Evolutionary conservation across 2,888 invertebrate genomes (phyloP), one percentile per base, ranked within the genome.

Genomic region (Anodontia alba): DNA sequence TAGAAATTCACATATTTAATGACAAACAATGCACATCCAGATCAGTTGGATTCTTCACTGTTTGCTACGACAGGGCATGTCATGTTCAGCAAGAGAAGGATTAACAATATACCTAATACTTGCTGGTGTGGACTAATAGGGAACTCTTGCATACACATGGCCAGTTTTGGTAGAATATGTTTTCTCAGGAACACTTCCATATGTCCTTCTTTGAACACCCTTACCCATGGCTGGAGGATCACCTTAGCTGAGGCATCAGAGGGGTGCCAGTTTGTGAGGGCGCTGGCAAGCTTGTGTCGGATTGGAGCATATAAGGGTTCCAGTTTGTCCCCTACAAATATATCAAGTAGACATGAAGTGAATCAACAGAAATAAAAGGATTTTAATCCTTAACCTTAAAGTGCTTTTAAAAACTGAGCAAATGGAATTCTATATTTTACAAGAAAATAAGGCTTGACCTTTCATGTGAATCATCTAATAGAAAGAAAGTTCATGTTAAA

Each of bases 211-310:
- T 96, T 95, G 93, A 98, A 97, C 0, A 97, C 97, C 73, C 95
- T 95, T 33, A 96, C 95, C 99, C 99, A 99, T 0, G 99, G 99
- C 75, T 96, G 96, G 36, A 99, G 95, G 95, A 99, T 98, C 33
- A 97, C 96, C 87, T 97, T 96, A 0, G 99, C 99, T 0, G 99
- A 99, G 51, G 96, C 96, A 95, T 99, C 99, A 0, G 97, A 97
- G 0, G 99, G 99, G 95, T 98, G 97, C 99, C 99, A 99, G 74
- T 97, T 97, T n/a, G 96, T 96, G 83, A 99, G 95, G 17, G 99
- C 99, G 49, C 96, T 96, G 42, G 97, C 97, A 71, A 99, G 95
- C 93, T 99, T 99, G 73, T 98, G 97, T 66, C 99, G 96, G 89
- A 99, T 98, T 62, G 97, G 96, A 0, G 98, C 98, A 95, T 98